Percentiles rank a stretch among this genome's conserved stretches.
phyloP scores from a whole-genome alignment of 2,888 invertebrate species.

The Allacma fusca region DNA sequence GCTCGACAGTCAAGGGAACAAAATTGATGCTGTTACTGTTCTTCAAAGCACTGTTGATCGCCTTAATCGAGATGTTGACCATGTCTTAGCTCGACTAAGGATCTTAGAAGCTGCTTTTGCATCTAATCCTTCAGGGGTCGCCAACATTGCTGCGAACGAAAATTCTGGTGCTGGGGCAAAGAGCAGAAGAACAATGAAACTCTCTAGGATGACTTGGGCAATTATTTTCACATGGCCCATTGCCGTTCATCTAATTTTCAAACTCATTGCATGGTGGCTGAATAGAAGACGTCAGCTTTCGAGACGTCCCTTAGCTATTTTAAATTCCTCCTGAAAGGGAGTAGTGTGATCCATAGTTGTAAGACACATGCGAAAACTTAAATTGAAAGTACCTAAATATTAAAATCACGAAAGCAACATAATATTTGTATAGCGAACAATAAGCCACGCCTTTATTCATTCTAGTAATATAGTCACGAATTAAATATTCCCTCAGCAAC shows the following conservation, averaged over 20 bases:
- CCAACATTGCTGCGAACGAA: too few relatives aligned
- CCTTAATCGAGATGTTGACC: conserved; percentile 58
- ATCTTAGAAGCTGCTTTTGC: conserved; percentile 59
- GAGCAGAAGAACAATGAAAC: too few relatives aligned
- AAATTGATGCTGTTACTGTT: conserved; percentile 38
- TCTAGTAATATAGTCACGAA: too few relatives aligned
- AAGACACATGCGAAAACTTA: too few relatives aligned
- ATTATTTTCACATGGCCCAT: conserved; percentile 75
- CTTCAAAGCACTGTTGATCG: conserved; percentile 57
- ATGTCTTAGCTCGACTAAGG: conserved; percentile 57
- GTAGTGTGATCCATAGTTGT: too few relatives aligned
- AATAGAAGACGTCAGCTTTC: conserved; percentile 44
- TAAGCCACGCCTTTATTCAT: too few relatives aligned
- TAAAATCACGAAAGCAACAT: too few relatives aligned
- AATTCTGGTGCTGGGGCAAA: too few relatives aligned
- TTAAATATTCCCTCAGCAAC: too few relatives aligned
- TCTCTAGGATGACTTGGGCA: conserved; percentile 69
- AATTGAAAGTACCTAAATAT: too few relatives aligned
- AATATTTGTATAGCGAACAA: too few relatives aligned
- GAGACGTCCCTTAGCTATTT: conserved; percentile 11
- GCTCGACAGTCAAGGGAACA: background rate
- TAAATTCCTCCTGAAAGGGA: background rate
- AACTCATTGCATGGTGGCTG: conserved; percentile 56
- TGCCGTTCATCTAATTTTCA: conserved; percentile 64
- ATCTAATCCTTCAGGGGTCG: conserved; percentile 42